Conservation (phyloP, 1,140 invertebrate genomes). For the Hormaphis cornu region DNA sequence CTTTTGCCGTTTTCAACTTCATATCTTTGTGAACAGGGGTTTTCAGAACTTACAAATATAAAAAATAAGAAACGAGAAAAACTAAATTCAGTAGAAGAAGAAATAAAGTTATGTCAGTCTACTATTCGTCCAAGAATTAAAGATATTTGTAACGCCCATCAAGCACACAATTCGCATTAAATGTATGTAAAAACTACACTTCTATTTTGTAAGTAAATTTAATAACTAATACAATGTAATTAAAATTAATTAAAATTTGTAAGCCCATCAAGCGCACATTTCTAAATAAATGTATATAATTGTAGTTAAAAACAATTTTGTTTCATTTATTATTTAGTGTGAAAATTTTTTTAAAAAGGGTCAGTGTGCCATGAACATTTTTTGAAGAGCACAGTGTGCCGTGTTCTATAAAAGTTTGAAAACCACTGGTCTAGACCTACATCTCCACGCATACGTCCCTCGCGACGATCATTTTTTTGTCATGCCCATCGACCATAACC, state of each 20-base stretch:
- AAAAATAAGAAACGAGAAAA: background rate
- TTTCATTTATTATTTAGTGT: background rate
- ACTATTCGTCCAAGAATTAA: conserved; percentile 4
- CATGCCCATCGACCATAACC: too few species aligned
- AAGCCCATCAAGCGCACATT: background rate
- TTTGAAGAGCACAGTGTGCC: background rate
- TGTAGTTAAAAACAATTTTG: background rate
- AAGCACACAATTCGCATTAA: background rate
- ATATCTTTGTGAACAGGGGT: background rate
- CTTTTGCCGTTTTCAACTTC: background rate
- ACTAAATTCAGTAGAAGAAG: background rate
- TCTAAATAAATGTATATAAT: background rate
- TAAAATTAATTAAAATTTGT: background rate
- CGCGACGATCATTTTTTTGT: too few species aligned
- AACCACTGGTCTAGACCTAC: background rate
- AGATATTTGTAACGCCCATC: background rate
- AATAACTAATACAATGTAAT: background rate
- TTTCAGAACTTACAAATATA: background rate
- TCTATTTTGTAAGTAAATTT: background rate
- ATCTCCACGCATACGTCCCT: too few species aligned
- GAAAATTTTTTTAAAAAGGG: background rate
- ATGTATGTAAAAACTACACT: background rate
- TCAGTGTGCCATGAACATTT: background rate
- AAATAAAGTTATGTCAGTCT: background rate
- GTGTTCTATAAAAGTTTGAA: background rate